Conservation (phyloP, 35 echinoderm and acorn worm genomes). For the Holothuria glaberrima region DNA sequence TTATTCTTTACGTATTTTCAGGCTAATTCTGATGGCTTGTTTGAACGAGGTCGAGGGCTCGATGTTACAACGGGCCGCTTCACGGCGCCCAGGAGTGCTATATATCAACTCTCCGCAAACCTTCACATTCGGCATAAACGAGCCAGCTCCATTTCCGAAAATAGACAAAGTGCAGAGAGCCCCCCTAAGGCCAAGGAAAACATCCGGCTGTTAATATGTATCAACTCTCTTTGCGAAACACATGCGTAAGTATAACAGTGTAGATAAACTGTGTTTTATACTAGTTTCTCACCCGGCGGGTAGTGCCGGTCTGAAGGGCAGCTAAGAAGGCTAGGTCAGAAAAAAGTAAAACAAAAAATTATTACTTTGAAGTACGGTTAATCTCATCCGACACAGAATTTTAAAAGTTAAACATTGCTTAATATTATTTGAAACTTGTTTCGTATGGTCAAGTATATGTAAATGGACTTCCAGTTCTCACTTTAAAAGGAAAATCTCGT, state of each 20-base stretch:
- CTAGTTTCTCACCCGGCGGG: no score
- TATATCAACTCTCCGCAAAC: constrained; percentile 96
- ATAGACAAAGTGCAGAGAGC: not conserved
- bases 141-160: constrained; percentile 17
- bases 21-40: constrained; percentile 77
- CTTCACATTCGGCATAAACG: constrained; percentile 82
- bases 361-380: no score
- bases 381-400: no score
- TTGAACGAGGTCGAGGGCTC: constrained; percentile 79
- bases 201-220: constrained; percentile 83
- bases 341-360: no score
- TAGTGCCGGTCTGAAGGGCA: no score
- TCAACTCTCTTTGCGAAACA: constrained; percentile 92
- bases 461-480: no score
- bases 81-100: constrained; percentile 82
- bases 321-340: no score
- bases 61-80: constrained; percentile 88
- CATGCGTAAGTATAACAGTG: constrained; percentile 79
- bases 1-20: constrained; percentile 39
- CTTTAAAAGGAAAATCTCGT: no score
- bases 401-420: no score
- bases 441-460: no score
- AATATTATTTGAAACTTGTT: no score
- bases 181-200: constrained; percentile 69
- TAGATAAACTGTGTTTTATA: no score